Evolutionary conservation across 1,140 invertebrate genomes (phyloP).

Genomic region (Hydropsyche tenuis): DNA sequence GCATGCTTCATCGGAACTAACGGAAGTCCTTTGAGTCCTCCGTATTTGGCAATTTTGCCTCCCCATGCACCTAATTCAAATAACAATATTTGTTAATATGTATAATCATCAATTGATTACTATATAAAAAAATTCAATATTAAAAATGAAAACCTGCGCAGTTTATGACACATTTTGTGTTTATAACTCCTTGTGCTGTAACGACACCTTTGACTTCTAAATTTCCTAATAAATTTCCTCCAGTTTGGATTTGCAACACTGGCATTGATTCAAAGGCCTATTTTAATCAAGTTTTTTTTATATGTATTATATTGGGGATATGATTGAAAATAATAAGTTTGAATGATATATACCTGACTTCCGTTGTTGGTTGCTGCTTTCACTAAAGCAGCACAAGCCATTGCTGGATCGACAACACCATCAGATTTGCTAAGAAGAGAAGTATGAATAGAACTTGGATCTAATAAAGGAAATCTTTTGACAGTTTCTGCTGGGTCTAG

Average conservation of each 20-base stretch:
- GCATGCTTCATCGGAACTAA: conserved; percentile 86
- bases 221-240: conserved; percentile 68
- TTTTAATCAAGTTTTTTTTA: neutral
- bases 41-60: conserved; percentile 72
- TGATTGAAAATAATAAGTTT: neutral
- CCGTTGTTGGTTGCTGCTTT: conserved; percentile 73
- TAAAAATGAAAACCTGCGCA: conserved; percentile 65
- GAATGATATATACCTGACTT: conserved; percentile 66
- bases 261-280: conserved; percentile 79
- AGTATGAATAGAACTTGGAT: conserved; percentile 74
- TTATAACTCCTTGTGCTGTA: conserved; percentile 75
- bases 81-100: neutral
- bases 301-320: neutral
- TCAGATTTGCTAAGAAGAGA: conserved; percentile 82
- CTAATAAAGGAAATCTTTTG: conserved; percentile 80
- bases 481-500: conserved; percentile 75
- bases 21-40: conserved; percentile 74
- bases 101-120: neutral
- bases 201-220: conserved; percentile 76
- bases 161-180: conserved; percentile 77
- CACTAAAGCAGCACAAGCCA: conserved; percentile 77
- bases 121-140: conserved; percentile 2
- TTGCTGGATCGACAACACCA: conserved; percentile 82
- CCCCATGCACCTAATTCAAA: conserved; percentile 79
- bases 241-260: conserved; percentile 71